Base-by-base conservation (phyloP, 2,113 vertebrate genomes). In the Odocoileus virginianus region DNA sequence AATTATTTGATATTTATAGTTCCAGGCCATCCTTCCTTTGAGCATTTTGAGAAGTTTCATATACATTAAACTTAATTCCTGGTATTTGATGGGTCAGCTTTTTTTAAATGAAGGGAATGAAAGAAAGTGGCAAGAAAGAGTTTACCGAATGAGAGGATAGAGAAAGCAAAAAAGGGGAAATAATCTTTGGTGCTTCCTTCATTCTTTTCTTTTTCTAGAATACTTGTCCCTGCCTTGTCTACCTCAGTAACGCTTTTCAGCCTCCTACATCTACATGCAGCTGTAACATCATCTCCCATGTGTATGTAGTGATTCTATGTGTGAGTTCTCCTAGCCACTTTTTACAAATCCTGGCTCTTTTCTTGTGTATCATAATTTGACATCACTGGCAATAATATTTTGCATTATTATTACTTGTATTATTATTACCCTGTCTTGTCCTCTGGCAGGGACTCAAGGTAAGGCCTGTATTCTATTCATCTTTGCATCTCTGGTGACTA, bases 181-280 rank as follows among this genome's bases (percentile, higher is more conserved):
- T 47, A 40, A 27, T 30, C 4, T 84, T 64, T 21, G 45, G 17
- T 45, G 23, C 8, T 7, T 85, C 30, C 16, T 92, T 43, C 23
- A 47, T 76, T 91, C 45, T 76, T 98, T 97, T 82, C 50, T 96
- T 97, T 23, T 82, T 23, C 55, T 52, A 50, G 47, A 50, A 43
- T 71, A n/a, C 7, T 64, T 87, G 58, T 50, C 50, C 30, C 25
- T 52, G 40, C 19, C 67, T 71, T 33, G n/a, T 30, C 79, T 47
- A n/a, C 8, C 55, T n/a, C 13, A 86, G 50, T 33, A 60, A 33
- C 8, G 4, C 45, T 90, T 81, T 27, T 27, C 43, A 33, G 17
- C 13, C 61, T 82, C n/a, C 36, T 36, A 43, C 55, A 90, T 67
- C 61, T 67, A 57, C 28, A 52, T 17, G 52, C 33, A 21, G 30